Evolutionary conservation across 1,140 invertebrate species (phyloP), one percentile per base, ranked within the genome.

Genomic region (Phortica variegata): DNA sequence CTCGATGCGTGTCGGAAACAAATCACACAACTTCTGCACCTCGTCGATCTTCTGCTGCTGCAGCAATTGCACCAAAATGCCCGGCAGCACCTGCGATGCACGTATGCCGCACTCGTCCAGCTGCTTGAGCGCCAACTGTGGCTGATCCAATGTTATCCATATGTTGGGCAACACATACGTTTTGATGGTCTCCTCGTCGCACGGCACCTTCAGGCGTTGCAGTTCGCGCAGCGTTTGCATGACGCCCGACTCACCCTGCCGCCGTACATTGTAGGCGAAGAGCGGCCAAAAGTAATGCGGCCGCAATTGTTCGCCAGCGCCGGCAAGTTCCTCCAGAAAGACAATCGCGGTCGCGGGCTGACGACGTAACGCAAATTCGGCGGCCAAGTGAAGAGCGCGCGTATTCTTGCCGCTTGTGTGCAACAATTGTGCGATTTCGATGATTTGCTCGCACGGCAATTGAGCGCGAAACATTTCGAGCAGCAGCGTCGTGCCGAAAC

Each of bases 141-240:
- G 58, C 51, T 81, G 49, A 1, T 45, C 47, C 3, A 77, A 49
- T 16, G 70, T 71, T 34, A 80, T 66, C 31, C 44, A 58, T 0
- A 73, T 45, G 23, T 59, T 44, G 1, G 78, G 79, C 21, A 81
- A 52, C 15, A 80, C 56, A 49, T 78, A 81, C 16, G 61, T 13
- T 1, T 55, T 23, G 10, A 82, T 45, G 0, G 81, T 82, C 9
- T 75, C 68, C 18, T 56, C 47, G 58, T 82, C 79, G 10, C 76
- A 54, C 17, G 70, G 54, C 2, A 81, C 72, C 2, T 68, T 50
- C 18, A 77, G 56, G 2, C 73, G 43, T 12, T 61, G 36, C 77
- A 80, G 81, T 18, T 66, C 61, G 9, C 57, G 46, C 0, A 83
- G 16, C 3, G 77, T 32, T 1, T 42, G 57, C 1, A 75, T 37